phyloP scores from a whole-genome alignment of 2,113 vertebrate species.

The Shinisaurus crocodilurus region DNA sequence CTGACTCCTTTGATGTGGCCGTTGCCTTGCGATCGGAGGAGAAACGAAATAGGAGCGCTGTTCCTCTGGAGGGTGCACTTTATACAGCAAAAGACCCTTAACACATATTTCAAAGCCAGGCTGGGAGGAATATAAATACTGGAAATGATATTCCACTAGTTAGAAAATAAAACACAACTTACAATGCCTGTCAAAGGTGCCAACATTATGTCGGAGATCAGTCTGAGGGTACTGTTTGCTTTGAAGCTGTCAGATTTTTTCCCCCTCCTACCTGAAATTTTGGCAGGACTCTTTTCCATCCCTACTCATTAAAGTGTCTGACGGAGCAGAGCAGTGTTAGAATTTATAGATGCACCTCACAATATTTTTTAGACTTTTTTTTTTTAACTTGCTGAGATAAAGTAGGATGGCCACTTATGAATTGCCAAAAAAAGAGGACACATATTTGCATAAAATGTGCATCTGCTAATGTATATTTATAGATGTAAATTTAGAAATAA shows the following conservation, averaged over 20 bases:
- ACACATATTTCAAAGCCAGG: conserved; percentile 48
- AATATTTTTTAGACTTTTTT: conserved; percentile 37
- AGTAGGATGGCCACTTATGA: rapidly evolving
- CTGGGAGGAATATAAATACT: conserved; percentile 44
- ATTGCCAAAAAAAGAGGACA: no score
- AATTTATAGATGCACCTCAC: conserved; percentile 48
- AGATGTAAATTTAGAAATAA: no score
- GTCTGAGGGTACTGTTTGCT: conserved; percentile 31
- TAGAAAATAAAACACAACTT: conserved; percentile 49
- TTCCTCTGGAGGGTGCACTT: conserved; percentile 37
- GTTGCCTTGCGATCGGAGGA: background rate
- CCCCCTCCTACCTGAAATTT: background rate
- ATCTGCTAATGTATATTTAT: no score
- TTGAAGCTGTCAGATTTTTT: conserved; percentile 22
- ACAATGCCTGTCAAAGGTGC: conserved; percentile 22
- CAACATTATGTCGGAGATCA: background rate
- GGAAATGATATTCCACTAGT: conserved; percentile 26
- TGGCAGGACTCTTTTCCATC: conserved; percentile 34
- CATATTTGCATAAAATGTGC: no score
- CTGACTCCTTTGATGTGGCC: conserved; percentile 37
- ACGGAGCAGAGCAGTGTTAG: conserved; percentile 42
- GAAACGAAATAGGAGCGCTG: conserved; percentile 16
- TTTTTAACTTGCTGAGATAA: conserved; percentile 25
- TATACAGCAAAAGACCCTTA: background rate
- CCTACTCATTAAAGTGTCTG: conserved; percentile 16